Evolutionary conservation across 2,113 vertebrate genomes (phyloP), one percentile per base, ranked within the genome.

Genomic region (Melanostigma gelatinosum): DNA sequence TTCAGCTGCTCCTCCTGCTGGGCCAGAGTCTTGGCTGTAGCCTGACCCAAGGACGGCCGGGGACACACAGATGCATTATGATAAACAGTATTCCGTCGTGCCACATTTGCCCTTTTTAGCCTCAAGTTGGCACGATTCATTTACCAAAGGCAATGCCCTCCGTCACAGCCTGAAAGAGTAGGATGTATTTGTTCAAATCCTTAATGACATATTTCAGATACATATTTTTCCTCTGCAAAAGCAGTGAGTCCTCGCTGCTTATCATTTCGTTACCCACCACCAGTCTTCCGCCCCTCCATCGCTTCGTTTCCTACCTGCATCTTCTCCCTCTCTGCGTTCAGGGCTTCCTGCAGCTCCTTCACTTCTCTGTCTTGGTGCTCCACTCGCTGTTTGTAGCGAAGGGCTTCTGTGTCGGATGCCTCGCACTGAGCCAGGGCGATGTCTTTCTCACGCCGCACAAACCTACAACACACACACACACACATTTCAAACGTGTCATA

Each of bases 1-100:
- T 98, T 99, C 96, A 99, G 96, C 79, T 97, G 93, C 66, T 97
- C 97, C 79, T 98, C 97, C 69, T 99, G 97, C 71, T 97, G 97
- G 4, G 96, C 94, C 93, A 98, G 92, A 13, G 96, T 98, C 94
- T 96, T 99, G 18, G 93, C 92, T 76, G 96, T 97, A 61, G 95
- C 95, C 98, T 99, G 85, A 75, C 1, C 38, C 11, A 27, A 10
- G 18, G 7, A 3, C 60, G 5, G 12, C 46, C 9, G 22, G 13
- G 44, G 55, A 65, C 13, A 74, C 29, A 70, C 11, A 55, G 7
- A 64, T 2, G 2, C 0, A 54, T 48, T 63, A 71, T 3, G 61
- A 72, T 27, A 22, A 61, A 76, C 34, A 15, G 2, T 12, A 15
- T 76, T 48, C 3, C 20, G 8, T 55, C 6, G 0, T 22, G 24